Percentiles rank a stretch among this genome's conserved stretches.
phyloP scores from a whole-genome alignment of 2,888 invertebrate genomes.

The Acronicta psi region DNA sequence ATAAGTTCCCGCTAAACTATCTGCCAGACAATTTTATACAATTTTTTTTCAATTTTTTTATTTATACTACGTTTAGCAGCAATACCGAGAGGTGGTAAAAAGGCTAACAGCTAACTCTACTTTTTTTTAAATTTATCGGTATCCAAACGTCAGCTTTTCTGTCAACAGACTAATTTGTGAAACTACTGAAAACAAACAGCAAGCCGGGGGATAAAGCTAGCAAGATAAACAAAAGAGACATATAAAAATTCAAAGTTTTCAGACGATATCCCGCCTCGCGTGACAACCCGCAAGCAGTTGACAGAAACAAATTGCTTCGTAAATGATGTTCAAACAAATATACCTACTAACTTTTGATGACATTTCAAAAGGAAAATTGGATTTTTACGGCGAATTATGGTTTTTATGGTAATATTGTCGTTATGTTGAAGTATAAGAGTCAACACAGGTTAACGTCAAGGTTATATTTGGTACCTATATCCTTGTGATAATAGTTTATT shows the following conservation, averaged over 20 bases:
- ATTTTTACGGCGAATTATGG: constrained; percentile 38
- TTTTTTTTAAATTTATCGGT: too few species aligned
- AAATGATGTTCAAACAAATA: constrained; percentile 51
- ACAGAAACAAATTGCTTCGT: constrained; percentile 70
- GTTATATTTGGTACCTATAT: background rate
- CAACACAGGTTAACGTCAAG: background rate
- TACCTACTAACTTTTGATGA: constrained; percentile 44
- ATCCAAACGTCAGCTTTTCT: too few species aligned
- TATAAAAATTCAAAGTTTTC: constrained; percentile 53
- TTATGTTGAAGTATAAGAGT: constrained; percentile 6
- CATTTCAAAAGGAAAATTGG: constrained; percentile 48
- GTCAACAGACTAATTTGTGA: too few species aligned
- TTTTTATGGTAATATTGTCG: constrained; percentile 15
- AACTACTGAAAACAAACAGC: background rate
- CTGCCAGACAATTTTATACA: too few species aligned
- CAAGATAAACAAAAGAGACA: constrained; percentile 21
- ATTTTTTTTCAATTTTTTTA: too few species aligned
- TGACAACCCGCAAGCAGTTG: constrained; percentile 60
- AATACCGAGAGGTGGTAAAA: too few species aligned
- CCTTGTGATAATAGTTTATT: too few species aligned
- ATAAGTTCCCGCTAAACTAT: too few species aligned
- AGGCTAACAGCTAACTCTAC: too few species aligned
- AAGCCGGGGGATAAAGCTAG: constrained; percentile 3
- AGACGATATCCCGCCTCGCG: constrained; percentile 68
- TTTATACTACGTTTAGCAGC: too few species aligned